Evolutionary conservation across 2,888 invertebrate species (phyloP), one percentile per base, ranked within the genome.

Genomic region (Temnothorax unifasciatus): DNA sequence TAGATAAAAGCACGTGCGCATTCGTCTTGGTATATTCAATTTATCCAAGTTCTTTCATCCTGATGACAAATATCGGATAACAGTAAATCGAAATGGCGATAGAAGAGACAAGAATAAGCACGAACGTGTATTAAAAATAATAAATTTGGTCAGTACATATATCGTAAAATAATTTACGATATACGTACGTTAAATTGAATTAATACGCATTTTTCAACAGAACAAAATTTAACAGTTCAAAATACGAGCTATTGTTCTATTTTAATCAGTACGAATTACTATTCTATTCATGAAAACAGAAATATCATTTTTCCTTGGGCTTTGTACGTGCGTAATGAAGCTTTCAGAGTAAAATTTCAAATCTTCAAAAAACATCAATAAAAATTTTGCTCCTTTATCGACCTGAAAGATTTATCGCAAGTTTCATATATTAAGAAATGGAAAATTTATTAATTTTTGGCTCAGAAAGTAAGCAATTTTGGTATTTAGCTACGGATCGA

Each of bases 41-140:
- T 66, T 76, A 66, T 66, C 9, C 8, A 76, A 38, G 76, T 66
- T 66, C 25, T 76, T 76, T 52, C 50, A 64, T 76, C 25, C n/a
- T 52, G 50, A 76, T 66, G 52, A 41, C 38, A 52, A 41, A 47
- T 76, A 76, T 63, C 15, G 47, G 25, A 38, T 76, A 76, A 52
- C 52, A 25, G n/a, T 64, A 66, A 66, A 74, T 29, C 29, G 25
- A 64, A 52, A 50, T 25, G 15, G 38, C 13, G 13, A 54, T 18
- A 4, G 13, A 52, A 54, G 4, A 4, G 15, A 59, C 59, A 29
- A 21, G 15, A 47, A 75, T 63, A 61, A 61, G 29, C 9, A 61
- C 8, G 9, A 6, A 18, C 3, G 9, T 61, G 1, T 8, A 21
- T 3, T 21, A 47, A 61, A 59, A 57, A 59, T n/a, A 41, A 5